A percentile compares a stretch with the other conserved stretches of the same genome.
Conservation (phyloP, 2,113 vertebrate species). For the Hirundichthys speculiger region DNA sequence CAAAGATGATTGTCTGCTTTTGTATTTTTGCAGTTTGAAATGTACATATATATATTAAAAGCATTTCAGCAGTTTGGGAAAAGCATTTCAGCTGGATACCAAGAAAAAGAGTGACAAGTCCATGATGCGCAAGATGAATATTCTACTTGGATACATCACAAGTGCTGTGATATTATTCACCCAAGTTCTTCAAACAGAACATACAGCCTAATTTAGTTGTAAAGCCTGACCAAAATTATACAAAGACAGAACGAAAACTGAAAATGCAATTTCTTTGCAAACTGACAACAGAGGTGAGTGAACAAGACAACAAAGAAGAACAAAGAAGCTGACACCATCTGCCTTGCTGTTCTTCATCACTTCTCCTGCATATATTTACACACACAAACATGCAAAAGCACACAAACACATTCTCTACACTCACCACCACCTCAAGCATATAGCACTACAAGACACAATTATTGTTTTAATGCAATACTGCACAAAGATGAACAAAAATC, state of each 20-base stretch:
- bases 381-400: neutral
- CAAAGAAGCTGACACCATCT: conserved; percentile 52
- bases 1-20: too few species aligned
- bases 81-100: neutral
- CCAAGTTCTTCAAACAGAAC: conserved; percentile 18
- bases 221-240: too few species aligned
- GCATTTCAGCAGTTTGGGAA: too few species aligned
- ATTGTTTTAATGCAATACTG: conserved; percentile 50
- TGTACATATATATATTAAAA: too few species aligned
- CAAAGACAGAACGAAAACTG: neutral
- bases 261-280: too few species aligned
- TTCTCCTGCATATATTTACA: too few species aligned
- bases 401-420: conserved; percentile 15
- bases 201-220: conserved; percentile 8
- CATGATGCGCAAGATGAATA: conserved; percentile 6
- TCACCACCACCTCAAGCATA: too few species aligned
- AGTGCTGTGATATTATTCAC: conserved; percentile 8
- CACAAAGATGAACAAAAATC: conserved; percentile 50
- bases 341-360: conserved; percentile 44
- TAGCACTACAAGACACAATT: conserved; percentile 53
- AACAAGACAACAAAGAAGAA: conserved; percentile 44
- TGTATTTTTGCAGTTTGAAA: too few species aligned
- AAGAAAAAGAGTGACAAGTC: neutral
- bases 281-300: conserved; percentile 33
- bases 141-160: conserved; percentile 25